Evolutionary conservation across 2,888 invertebrate species (phyloP).

Genomic region (Diplolepis rosae): DNA sequence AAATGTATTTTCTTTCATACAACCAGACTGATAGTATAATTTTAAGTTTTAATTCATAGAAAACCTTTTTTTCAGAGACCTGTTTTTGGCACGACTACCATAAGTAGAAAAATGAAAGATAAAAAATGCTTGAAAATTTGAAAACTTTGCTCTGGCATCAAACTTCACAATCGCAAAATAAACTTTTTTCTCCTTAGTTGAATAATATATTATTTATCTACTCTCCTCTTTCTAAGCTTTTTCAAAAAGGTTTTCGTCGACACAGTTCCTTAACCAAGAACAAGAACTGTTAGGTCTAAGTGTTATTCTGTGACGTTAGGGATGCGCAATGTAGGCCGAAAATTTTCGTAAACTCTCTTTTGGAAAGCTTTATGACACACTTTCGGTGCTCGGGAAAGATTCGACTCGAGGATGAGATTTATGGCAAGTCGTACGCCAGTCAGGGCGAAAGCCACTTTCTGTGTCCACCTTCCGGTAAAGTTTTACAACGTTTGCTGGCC

Average conservation of each 20-base stretch:
- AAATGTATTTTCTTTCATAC: too few species aligned
- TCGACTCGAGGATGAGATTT: slow-evolving; percentile 49
- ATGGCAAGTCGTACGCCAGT: slow-evolving; percentile 63
- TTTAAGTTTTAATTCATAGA: too few species aligned
- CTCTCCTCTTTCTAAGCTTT: slow-evolving; percentile 1
- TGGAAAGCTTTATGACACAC: slow-evolving; percentile 49
- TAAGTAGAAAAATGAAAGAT: neutral
- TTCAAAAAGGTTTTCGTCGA: neutral
- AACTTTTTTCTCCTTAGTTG: too few species aligned
- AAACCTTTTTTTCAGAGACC: neutral
- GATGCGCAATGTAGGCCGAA: slow-evolving; percentile 27
- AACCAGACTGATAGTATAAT: too few species aligned
- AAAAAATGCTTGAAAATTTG: neutral
- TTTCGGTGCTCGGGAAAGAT: slow-evolving; percentile 29
- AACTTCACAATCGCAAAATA: too few species aligned
- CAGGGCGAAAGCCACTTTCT: slow-evolving; percentile 41
- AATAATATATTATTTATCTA: neutral
- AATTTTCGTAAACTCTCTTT: slow-evolving; percentile 40
- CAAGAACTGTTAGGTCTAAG: neutral
- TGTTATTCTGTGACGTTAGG: neutral
- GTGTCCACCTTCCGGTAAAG: slow-evolving; percentile 47
- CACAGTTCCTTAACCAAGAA: neutral
- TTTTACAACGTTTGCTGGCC: slow-evolving; percentile 48
- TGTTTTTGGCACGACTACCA: too few species aligned
- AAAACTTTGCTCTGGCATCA: too few species aligned